Evolutionary conservation across 2,797 vertebrate genomes (phyloP), one percentile per base, ranked within the genome.

Genomic region (Girardinus metallicus): DNA sequence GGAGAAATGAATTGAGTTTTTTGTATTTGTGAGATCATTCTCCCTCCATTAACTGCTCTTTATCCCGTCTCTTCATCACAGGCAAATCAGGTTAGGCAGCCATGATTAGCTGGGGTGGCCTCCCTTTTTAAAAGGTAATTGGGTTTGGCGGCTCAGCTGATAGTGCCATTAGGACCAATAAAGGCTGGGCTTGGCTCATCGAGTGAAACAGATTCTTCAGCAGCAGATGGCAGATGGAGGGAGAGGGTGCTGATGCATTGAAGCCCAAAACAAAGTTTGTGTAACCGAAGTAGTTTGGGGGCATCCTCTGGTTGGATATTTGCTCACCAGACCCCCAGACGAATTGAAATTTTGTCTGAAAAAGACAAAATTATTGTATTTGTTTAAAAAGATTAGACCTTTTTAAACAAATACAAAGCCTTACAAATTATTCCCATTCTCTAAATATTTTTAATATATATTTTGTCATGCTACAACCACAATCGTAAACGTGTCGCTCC

Each of bases 1-100:
- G 84, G 95, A 96, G 95, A 96, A 97, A 97, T 97, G 96, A 97
- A 97, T 97, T 97, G 96, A 96, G 96, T 96, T 96, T 96, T 97
- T 96, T 96, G 96, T 96, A 96, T 96, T 97, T 96, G 95, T 96
- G 96, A 96, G 96, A 96, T 96, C 96, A 96, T 96, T 96, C 95
- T 96, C 94, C 96, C 95, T 96, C 96, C 96, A 97, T 97, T 97
- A 97, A 96, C 95, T 96, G 96, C 95, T 96, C 96, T 96, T 97
- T 96, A 96, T 96, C 96, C 95, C 94, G 89, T 96, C 96, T 97
- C 96, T 96, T 96, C 96, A 96, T 96, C 96, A 96, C 96, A 94
- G 95, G 93, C 92, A 96, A 97, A 96, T 96, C 95, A 93, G 90
- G 95, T 97, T 96, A 96, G 95, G 94, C 95, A 89, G 96, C 95